These are phyloP conservation scores for Ursus arctos DNA, from an alignment of 2,113 vertebrate genomes.

Conservation along the genomic window DNA sequence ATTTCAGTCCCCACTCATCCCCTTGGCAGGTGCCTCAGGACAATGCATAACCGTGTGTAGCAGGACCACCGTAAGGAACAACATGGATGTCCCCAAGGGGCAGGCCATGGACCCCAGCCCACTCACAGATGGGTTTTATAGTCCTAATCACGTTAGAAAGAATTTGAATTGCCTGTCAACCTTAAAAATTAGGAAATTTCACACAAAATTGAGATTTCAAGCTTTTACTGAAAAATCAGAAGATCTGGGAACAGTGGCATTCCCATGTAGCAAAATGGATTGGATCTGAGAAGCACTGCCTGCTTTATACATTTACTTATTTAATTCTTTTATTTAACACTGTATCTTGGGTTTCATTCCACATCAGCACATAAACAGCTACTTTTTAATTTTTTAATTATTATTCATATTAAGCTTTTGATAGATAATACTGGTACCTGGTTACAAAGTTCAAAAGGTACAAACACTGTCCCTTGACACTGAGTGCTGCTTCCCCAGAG, in stretches of 20 bases:
- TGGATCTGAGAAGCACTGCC: background rate
- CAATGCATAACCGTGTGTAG: background rate
- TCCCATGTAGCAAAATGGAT: background rate
- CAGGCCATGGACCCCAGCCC: background rate
- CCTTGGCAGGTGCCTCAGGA: background rate
- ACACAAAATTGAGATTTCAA: background rate
- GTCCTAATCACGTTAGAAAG: background rate
- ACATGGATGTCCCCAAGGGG: background rate
- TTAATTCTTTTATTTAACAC: background rate
- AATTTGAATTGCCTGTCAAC: background rate
- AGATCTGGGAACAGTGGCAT: background rate
- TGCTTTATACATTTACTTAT: background rate
- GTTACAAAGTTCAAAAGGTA: background rate
- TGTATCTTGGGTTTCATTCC: background rate
- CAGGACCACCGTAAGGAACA: background rate
- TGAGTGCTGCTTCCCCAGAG: background rate
- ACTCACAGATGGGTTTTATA: background rate
- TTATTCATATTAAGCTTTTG: background rate
- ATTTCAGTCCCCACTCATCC: background rate
- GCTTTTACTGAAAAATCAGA: conserved; percentile 8
- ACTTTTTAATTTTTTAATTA: background rate
- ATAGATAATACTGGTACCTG: background rate
- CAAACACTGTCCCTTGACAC: background rate
- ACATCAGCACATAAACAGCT: conserved; percentile 1
- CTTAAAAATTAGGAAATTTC: conserved; percentile 19